A percentile compares a stretch with the other conserved stretches of the same genome.
Conservation (phyloP, 2,797 vertebrate species). For the Rachycentron canadum region DNA sequence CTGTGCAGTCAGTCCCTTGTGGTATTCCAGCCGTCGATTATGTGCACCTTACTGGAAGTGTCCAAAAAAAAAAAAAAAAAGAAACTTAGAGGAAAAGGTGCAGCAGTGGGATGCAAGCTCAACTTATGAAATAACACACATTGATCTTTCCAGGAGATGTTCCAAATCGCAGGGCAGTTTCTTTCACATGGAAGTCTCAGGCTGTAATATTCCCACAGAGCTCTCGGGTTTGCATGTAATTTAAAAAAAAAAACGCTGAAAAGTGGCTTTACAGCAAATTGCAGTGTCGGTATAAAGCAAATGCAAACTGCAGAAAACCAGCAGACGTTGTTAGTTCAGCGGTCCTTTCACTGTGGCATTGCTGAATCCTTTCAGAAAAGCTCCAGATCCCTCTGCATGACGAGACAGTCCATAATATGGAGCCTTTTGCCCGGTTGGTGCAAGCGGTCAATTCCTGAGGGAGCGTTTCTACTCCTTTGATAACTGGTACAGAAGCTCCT, state of each 20-base stretch:
- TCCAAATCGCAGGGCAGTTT: constrained; percentile 58
- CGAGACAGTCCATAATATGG: constrained; percentile 68
- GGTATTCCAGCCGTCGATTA: constrained; percentile 71
- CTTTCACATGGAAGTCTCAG: constrained; percentile 44
- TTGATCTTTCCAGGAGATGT: constrained; percentile 66
- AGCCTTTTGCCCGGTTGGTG: constrained; percentile 56
- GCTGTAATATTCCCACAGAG: constrained; percentile 69
- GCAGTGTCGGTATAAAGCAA: constrained; percentile 66
- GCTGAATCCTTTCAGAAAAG: constrained; percentile 71
- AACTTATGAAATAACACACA: constrained; percentile 62
- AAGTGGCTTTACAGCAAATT: constrained; percentile 45
- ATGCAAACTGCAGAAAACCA: constrained; percentile 63
- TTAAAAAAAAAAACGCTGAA: constrained; percentile 9
- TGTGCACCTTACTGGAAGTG: constrained; percentile 58
- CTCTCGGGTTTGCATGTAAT: constrained; percentile 37
- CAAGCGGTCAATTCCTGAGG: constrained; percentile 76
- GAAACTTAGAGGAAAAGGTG: constrained; percentile 40
- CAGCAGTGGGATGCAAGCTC: constrained; percentile 46
- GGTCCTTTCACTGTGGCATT: constrained; percentile 63
- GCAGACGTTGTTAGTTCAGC: constrained; percentile 50
- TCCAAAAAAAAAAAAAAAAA: too few species aligned
- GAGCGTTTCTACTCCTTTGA: constrained; percentile 74
- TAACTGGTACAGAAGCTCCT: constrained; percentile 78
- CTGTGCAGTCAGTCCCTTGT: constrained; percentile 38
- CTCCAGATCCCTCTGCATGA: constrained; percentile 69